Base-by-base conservation (phyloP, 2,888 invertebrate species). In the Saturnia japonica region DNA sequence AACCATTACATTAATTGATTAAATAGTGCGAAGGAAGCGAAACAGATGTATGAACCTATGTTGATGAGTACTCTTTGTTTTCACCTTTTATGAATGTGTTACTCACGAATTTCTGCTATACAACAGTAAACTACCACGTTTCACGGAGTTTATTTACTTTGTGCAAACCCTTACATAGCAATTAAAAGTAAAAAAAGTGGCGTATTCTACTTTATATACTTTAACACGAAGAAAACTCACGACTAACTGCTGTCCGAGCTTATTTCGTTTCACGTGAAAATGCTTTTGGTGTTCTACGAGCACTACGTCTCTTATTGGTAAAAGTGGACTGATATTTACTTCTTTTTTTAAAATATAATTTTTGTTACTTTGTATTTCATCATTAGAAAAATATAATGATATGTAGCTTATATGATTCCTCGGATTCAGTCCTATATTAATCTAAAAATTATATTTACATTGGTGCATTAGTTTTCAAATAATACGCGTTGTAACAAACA, bases 1-100 rank as follows among this genome's bases (percentile, higher is more conserved):
- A 64, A 40, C 64, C 64, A 64, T 64, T 64, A 64, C 40, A n/a
- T 40, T n/a, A 64, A 64, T 64, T 64, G 64, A 40, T 64, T 64
- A 64, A 64, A 64, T 64, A 64, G 40, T 40, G 40, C 40, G 34
- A 40, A 64, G 64, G 64, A 64, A 64, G 40, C 40, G 64, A 19
- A 40, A 40, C 64, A 64, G 22, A 40, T n/a, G 64, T 40, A 4
- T 40, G 0, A n/a, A 40, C 12, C 34, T 40, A 64, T 60, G 28
- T 60, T 54, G 54, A 54, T 60, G 4, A 28, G 25, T 60, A 60
- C 22, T n/a, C n/a, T 22, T 22, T 9, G 54, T 54, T 54, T 54
- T 22, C 54, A 12, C 12, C 54, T 54, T 54, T n/a, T 12, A 19
- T 22, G 9, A 54, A 22, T 54, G 54, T 22, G 2, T 54, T 54